Conservation (phyloP, 2,797 vertebrate genomes). For the Aphelocoma californica region DNA sequence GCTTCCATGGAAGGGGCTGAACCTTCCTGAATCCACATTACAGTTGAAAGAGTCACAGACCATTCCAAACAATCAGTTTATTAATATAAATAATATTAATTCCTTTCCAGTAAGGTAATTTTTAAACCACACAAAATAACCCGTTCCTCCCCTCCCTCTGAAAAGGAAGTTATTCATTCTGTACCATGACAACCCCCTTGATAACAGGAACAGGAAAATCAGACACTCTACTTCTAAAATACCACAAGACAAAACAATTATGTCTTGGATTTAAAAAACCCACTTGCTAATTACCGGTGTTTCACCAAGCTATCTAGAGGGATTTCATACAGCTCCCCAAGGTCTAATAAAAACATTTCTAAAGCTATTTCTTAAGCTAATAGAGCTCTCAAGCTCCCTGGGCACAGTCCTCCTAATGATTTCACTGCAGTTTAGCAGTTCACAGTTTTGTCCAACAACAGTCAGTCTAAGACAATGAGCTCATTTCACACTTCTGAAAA, state of each 20-base stretch:
- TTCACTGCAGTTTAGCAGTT: conserved; percentile 1
- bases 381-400: neutral
- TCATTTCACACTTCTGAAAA: neutral
- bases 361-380: conserved; percentile 49
- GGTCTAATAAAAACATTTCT: conserved; percentile 26
- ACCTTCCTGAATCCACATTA: neutral
- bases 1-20: neutral
- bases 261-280: neutral
- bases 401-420: neutral
- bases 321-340: conserved; percentile 24
- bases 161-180: neutral
- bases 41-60: neutral
- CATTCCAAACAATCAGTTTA: neutral
- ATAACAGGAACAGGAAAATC: neutral
- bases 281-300: conserved; percentile 13
- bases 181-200: neutral
- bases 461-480: neutral
- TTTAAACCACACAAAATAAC: neutral
- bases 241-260: conserved; percentile 20
- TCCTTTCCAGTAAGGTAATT: neutral
- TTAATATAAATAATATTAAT: neutral
- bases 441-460: neutral
- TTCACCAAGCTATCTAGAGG: conserved; percentile 8
- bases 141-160: neutral
- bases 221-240: conserved; percentile 13